phyloP scores from a whole-genome alignment of 2,113 vertebrate species.

The Tonatia bakeri region DNA sequence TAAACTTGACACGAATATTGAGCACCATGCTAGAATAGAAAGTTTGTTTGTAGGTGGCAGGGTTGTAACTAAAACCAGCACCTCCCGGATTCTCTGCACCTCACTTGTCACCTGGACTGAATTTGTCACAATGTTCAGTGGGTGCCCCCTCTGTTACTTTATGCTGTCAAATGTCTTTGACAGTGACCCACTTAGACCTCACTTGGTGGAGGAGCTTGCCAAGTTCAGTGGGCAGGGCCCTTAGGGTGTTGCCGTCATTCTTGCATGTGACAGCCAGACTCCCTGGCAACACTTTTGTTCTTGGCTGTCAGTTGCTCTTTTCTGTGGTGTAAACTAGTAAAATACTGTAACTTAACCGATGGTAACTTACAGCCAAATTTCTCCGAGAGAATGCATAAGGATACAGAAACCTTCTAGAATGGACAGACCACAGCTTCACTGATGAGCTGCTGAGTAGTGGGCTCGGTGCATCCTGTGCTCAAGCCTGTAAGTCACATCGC shows the following conservation, averaged over 20 bases:
- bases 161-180: background rate
- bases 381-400: background rate
- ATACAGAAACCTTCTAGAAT: background rate
- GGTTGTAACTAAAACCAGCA: background rate
- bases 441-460: background rate
- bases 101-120: background rate
- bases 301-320: background rate
- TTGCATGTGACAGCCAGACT: background rate
- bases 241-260: background rate
- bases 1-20: background rate
- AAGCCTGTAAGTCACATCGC: background rate
- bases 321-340: background rate
- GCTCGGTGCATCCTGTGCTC: background rate
- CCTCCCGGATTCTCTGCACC: background rate
- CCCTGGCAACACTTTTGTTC: background rate
- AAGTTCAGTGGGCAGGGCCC: background rate
- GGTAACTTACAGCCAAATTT: background rate
- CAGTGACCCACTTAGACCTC: background rate
- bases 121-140: rapidly evolving
- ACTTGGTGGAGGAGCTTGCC: background rate
- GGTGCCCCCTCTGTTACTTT: background rate
- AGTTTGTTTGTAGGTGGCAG: background rate
- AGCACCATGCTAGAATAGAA: background rate
- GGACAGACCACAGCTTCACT: background rate
- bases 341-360: background rate